Percentiles rank a stretch among this genome's conserved stretches.
Evolutionary conservation across 2,797 vertebrate genomes (phyloP).

Genomic region (Myotis planiceps): DNA sequence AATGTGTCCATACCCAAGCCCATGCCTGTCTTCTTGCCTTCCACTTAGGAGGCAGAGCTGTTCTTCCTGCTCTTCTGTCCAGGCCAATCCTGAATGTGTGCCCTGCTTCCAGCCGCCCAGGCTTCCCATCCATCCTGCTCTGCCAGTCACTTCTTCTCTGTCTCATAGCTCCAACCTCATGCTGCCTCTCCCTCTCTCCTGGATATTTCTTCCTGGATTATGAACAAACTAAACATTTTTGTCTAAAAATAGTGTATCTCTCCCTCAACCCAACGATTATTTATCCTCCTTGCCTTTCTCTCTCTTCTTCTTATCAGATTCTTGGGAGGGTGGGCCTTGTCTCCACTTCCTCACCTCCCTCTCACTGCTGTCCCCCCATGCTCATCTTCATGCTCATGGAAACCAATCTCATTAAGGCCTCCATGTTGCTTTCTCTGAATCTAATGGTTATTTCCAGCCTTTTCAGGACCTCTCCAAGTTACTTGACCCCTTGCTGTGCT

Average conservation of each 20-base stretch:
- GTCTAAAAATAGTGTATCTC: slow-evolving; percentile 36
- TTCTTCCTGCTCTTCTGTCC: not conserved
- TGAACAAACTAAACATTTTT: slow-evolving; percentile 36
- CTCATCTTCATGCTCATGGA: not conserved
- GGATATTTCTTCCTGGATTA: not conserved
- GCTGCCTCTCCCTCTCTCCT: not conserved
- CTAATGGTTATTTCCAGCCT: not conserved
- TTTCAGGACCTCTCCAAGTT: not conserved
- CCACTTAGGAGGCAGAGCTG: not conserved
- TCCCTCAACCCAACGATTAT: not conserved
- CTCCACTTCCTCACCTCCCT: not conserved
- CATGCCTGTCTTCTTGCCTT: not conserved
- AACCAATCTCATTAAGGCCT: not conserved
- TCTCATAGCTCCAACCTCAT: not conserved
- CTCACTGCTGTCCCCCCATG: no score
- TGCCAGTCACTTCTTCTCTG: not conserved
- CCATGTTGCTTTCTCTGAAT: not conserved
- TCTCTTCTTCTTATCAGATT: not conserved
- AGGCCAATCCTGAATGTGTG: rapidly evolving
- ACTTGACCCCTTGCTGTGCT: not conserved
- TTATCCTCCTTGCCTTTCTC: not conserved
- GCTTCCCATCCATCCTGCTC: rapidly evolving
- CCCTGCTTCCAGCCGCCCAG: rapidly evolving
- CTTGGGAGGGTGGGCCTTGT: not conserved
- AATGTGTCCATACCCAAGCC: no score